Conservation (phyloP, 2,797 vertebrate genomes). For the Calcarius lapponicus region DNA sequence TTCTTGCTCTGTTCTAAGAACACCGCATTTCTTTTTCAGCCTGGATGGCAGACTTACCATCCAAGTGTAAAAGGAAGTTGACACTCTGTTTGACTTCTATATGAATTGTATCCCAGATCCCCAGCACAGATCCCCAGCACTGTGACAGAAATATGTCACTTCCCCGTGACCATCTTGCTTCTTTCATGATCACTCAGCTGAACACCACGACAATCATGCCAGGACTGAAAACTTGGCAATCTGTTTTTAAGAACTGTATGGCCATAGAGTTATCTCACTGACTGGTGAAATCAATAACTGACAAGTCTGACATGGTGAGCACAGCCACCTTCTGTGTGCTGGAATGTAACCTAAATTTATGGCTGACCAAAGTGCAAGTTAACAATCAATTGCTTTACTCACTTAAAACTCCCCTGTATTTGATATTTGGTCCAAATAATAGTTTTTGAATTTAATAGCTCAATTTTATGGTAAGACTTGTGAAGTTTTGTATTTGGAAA, state of each 20-base stretch:
- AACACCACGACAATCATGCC: not conserved
- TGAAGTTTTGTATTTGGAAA: constrained; percentile 43
- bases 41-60: not conserved
- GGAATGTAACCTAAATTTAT: not conserved
- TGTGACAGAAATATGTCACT: not conserved
- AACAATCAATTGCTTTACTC: constrained; percentile 12
- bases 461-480: not conserved
- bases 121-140: not conserved
- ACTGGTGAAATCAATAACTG: not conserved
- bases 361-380: not conserved
- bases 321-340: not conserved
- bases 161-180: not conserved
- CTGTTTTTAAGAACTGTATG: not conserved
- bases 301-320: not conserved
- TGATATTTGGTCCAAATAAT: constrained; percentile 43
- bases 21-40: not conserved
- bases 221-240: not conserved
- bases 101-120: not conserved
- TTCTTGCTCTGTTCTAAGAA: not conserved
- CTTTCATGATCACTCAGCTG: not conserved
- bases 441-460: constrained; percentile 43
- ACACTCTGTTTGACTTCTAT: not conserved
- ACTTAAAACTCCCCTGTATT: not conserved
- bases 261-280: not conserved
- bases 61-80: not conserved